A percentile compares a stretch with the other conserved stretches of the same genome.
Evolutionary conservation across 2,113 vertebrate species (phyloP).

Genomic region (Procapra przewalskii): DNA sequence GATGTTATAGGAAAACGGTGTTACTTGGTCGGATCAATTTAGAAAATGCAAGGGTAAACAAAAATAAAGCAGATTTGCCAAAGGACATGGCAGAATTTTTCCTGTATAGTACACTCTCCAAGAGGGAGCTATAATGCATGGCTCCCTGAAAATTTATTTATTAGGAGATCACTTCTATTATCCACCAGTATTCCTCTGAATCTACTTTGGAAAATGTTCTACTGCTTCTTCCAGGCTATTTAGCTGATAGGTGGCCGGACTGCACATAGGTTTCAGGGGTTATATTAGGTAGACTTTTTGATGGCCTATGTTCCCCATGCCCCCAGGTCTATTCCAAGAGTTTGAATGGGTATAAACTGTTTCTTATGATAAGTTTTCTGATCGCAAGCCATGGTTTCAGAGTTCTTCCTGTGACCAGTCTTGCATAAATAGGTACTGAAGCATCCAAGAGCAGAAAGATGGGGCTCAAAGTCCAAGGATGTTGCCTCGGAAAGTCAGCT

Average conservation of each 20-base stretch:
- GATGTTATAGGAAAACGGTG: neutral
- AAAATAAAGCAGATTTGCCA: neutral
- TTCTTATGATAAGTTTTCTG: neutral
- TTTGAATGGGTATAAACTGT: neutral
- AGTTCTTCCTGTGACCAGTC: neutral
- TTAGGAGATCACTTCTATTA: neutral
- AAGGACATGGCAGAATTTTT: neutral
- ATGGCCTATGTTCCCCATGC: neutral
- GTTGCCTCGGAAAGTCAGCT: neutral
- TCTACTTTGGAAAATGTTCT: neutral
- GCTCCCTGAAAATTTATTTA: neutral
- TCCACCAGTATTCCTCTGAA: neutral
- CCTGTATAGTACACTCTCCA: neutral
- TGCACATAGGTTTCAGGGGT: neutral
- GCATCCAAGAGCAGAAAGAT: neutral
- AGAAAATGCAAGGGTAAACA: neutral
- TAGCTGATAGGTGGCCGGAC: neutral
- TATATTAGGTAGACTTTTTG: neutral
- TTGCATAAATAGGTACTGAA: neutral
- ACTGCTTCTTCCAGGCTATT: neutral
- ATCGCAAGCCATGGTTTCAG: neutral
- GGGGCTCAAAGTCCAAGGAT: neutral
- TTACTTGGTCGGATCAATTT: neutral
- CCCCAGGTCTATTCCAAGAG: neutral
- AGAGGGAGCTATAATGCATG: neutral